These are phyloP conservation scores for Hyposmocoma kahamanoa DNA, from an alignment of 1,140 invertebrate genomes.

Conservation along the genomic window DNA sequence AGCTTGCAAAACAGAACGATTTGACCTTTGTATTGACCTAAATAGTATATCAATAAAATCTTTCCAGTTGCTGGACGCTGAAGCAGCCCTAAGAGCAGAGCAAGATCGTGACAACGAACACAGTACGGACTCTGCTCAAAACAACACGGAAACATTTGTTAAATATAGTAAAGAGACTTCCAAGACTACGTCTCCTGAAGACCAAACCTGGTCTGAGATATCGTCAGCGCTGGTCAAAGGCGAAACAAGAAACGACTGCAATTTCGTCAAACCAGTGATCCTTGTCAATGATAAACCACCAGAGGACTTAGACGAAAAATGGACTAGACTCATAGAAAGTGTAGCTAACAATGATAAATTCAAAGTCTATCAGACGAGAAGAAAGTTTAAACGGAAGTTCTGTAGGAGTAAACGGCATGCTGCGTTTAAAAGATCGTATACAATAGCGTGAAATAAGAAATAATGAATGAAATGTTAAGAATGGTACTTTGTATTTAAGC, in stretches of 20 bases:
- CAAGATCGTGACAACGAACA: constrained; percentile 24
- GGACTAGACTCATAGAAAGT: constrained; percentile 42
- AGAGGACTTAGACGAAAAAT: constrained; percentile 54
- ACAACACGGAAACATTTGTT: constrained; percentile 37
- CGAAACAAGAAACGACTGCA: constrained; percentile 25
- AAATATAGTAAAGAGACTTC: constrained; percentile 37
- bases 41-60: neutral
- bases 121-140: constrained; percentile 28
- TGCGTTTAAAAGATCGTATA: constrained; percentile 58
- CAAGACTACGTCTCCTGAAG: constrained; percentile 32
- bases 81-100: constrained; percentile 39
- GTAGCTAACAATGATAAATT: constrained; percentile 46
- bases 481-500: too few relatives aligned
- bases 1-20: too few relatives aligned
- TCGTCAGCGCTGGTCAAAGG: constrained; percentile 28
- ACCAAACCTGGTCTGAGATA: constrained; percentile 29
- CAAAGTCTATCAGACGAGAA: constrained; percentile 41
- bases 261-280: constrained; percentile 53
- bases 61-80: constrained; percentile 43
- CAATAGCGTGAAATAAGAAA: constrained; percentile 45
- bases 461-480: too few relatives aligned
- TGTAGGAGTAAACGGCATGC: constrained; percentile 44
- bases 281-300: constrained; percentile 53
- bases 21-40: too few relatives aligned
- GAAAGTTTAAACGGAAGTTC: constrained; percentile 52